Percentiles rank a stretch among this genome's conserved stretches.
These are phyloP conservation scores for Pelosia muscerda DNA, from an alignment of 2,888 invertebrate species.

Conservation along the genomic window DNA sequence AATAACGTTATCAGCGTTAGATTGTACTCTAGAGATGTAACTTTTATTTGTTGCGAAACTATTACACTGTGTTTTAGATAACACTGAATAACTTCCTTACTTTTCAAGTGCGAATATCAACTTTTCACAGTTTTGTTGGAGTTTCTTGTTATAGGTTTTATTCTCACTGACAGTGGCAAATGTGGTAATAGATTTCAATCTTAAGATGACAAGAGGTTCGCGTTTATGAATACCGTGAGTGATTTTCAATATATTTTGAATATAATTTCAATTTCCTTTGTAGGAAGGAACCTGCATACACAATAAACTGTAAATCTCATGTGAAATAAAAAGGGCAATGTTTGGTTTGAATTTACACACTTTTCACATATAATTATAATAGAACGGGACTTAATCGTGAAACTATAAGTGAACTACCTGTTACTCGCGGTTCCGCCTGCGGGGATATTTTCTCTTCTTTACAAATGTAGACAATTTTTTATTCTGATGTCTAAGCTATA, in stretches of 20 bases:
- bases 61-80: conserved; percentile 26
- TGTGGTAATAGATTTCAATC: not conserved
- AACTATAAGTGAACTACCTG: no score
- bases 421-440: no score
- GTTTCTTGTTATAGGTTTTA: conserved; percentile 1
- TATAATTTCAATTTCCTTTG: not conserved
- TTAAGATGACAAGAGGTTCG: not conserved
- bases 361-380: no score
- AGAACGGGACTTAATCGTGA: no score
- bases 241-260: not conserved
- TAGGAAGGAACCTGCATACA: not conserved
- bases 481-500: no score
- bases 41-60: conserved; percentile 50
- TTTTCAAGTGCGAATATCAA: conserved; percentile 15
- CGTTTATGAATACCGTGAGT: not conserved
- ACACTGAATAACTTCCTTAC: conserved; percentile 16
- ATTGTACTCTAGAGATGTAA: conserved; percentile 39
- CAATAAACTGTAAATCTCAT: no score
- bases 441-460: no score
- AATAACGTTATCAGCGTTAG: conserved; percentile 35
- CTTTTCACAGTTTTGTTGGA: not conserved
- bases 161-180: not conserved
- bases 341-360: no score
- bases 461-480: no score
- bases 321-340: no score